These are phyloP conservation scores for Patagioenas fasciata DNA, from an alignment of 2,113 vertebrate species.

Conservation along the genomic window DNA sequence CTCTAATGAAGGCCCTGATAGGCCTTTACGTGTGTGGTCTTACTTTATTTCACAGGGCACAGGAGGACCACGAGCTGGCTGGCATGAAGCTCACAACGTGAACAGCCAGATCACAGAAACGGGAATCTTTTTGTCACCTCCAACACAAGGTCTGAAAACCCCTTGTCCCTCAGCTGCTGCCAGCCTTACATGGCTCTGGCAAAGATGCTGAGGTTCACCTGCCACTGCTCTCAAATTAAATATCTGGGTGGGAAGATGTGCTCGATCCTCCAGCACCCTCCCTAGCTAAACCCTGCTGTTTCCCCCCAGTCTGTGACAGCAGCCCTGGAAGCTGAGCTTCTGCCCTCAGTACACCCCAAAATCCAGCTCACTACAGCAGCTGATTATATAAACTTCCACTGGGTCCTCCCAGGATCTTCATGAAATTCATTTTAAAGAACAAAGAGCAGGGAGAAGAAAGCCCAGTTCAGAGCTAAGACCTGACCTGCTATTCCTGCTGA, in stretches of 20 bases:
- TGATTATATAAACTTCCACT: not conserved
- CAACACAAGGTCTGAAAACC: not conserved
- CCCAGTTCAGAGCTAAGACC: not conserved
- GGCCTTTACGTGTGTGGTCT: not conserved
- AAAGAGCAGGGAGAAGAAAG: not conserved
- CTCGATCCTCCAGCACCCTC: not conserved
- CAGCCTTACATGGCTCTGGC: not conserved
- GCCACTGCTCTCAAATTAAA: not conserved
- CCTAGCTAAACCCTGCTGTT: not conserved
- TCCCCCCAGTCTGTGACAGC: not conserved
- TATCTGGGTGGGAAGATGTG: not conserved
- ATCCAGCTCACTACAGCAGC: not conserved
- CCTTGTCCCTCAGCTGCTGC: not conserved
- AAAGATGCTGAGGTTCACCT: not conserved
- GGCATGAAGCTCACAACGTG: accelerated
- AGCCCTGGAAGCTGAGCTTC: not conserved
- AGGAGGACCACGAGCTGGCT: not conserved
- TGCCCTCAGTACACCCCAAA: not conserved
- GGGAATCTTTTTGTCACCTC: not conserved
- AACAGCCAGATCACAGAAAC: not conserved
- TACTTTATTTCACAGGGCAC: not conserved
- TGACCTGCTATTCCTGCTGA: not conserved
- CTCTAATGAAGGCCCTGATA: accelerated
- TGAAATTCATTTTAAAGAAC: not conserved
- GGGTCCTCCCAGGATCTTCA: not conserved